These are phyloP conservation scores for Chorisops tibialis DNA, from an alignment of 2,888 invertebrate genomes.

Conservation along the genomic window DNA sequence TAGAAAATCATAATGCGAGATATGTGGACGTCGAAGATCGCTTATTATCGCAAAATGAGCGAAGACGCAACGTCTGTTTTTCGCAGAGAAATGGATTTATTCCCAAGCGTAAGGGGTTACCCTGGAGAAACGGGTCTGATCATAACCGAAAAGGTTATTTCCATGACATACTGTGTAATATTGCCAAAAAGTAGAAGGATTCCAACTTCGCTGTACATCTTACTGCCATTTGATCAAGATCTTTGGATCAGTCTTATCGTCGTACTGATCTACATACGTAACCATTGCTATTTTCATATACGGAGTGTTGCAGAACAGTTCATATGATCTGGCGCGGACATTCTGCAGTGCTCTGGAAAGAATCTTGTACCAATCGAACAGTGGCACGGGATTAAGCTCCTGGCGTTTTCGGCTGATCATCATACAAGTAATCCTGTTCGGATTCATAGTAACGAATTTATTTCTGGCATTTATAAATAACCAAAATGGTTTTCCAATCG, in stretches of 20 bases:
- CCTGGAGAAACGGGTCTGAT: neutral
- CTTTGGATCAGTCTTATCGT: neutral
- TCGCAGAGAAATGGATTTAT: neutral
- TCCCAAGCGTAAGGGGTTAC: neutral
- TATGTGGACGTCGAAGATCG: neutral
- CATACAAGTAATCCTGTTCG: conserved; percentile 1
- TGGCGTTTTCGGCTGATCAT: neutral
- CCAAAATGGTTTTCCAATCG: neutral
- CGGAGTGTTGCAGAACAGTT: neutral
- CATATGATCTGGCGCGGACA: neutral
- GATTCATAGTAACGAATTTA: conserved; percentile 8
- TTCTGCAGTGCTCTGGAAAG: neutral
- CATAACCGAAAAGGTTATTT: too few species aligned
- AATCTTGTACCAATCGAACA: conserved; percentile 3
- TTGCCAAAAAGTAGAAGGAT: neutral
- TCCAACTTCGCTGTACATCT: conserved; percentile 5
- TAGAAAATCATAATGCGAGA: neutral
- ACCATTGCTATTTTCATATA: neutral
- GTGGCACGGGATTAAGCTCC: neutral
- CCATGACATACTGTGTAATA: conserved; percentile 3
- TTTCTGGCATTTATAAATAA: conserved; percentile 10
- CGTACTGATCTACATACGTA: neutral
- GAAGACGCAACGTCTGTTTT: too few species aligned
- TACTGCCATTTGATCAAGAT: neutral
- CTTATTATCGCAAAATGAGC: neutral